Conservation (phyloP, 1,140 invertebrate genomes). For the Penaeus chinensis region DNA sequence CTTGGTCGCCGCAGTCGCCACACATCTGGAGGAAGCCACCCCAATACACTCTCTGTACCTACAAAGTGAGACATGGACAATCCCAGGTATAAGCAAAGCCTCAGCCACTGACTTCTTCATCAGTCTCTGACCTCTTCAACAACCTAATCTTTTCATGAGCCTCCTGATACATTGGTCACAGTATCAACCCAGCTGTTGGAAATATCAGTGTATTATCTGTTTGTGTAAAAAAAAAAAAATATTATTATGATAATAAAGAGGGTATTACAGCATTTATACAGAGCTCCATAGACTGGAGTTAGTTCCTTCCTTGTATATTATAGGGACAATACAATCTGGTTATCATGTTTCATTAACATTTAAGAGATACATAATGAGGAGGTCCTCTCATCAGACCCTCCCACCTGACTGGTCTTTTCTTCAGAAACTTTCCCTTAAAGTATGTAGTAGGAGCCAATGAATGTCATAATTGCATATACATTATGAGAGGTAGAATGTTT, state of each 20-base stretch:
- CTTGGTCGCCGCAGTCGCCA: slow-evolving; percentile 59
- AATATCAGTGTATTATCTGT: too few species aligned
- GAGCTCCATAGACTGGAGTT: too few species aligned
- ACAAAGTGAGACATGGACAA: slow-evolving; percentile 51
- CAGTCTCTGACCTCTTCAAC: slow-evolving; percentile 17
- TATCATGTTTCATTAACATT: too few species aligned
- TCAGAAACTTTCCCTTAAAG: slow-evolving; percentile 14
- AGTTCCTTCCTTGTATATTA: too few species aligned
- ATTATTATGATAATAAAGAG: too few species aligned
- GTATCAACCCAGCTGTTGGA: too few species aligned
- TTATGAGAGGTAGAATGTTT: slow-evolving; percentile 47
- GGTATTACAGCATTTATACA: too few species aligned
- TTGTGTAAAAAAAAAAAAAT: too few species aligned
- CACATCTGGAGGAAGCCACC: slow-evolving; percentile 62
- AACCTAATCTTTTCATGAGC: neutral
- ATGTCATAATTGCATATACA: slow-evolving; percentile 49
- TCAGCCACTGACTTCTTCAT: slow-evolving; percentile 16
- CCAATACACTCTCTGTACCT: slow-evolving; percentile 58
- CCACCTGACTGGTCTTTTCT: neutral
- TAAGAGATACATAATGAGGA: too few species aligned
- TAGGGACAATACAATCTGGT: too few species aligned
- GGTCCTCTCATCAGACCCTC: slow-evolving; percentile 7
- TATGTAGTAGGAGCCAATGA: slow-evolving; percentile 49
- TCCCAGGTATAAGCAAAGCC: neutral
- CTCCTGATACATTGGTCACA: too few species aligned